These are phyloP conservation scores for Dioctria linearis DNA, from an alignment of 2,888 invertebrate species.

Conservation along the genomic window DNA sequence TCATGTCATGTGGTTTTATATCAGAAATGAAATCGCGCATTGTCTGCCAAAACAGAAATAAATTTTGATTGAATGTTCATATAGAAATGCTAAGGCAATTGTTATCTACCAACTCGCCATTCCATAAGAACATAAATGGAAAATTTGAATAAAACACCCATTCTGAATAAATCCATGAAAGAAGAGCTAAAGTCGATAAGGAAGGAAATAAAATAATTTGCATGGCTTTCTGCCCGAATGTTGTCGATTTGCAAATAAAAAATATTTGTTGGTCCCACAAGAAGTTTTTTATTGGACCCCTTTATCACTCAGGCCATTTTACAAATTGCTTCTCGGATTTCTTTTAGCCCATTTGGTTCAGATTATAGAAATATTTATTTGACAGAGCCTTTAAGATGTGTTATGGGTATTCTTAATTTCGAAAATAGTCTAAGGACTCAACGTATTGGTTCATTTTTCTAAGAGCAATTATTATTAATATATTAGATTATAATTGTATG, in stretches of 20 bases:
- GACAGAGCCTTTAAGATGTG: slow-evolving; percentile 4
- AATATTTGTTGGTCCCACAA: slow-evolving; percentile 14
- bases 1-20: no score
- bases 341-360: slow-evolving; percentile 50
- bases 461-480: no score
- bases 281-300: slow-evolving; percentile 43
- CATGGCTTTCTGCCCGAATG: slow-evolving; percentile 44
- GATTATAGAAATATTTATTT: slow-evolving; percentile 54
- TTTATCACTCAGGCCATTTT: slow-evolving; percentile 56
- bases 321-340: slow-evolving; percentile 52
- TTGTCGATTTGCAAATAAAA: slow-evolving; percentile 40
- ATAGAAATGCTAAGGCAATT: background rate
- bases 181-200: slow-evolving; percentile 52
- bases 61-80: background rate
- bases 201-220: slow-evolving; percentile 55
- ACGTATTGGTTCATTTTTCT: no score
- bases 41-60: background rate
- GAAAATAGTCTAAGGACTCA: no score
- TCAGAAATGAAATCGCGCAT: background rate
- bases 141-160: slow-evolving; percentile 55
- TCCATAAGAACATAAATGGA: background rate
- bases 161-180: slow-evolving; percentile 44
- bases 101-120: background rate
- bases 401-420: no score
- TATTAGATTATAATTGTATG: no score